Evolutionary conservation across 2,113 vertebrate genomes (phyloP).

Genomic region (Ivindomyrus marchei): DNA sequence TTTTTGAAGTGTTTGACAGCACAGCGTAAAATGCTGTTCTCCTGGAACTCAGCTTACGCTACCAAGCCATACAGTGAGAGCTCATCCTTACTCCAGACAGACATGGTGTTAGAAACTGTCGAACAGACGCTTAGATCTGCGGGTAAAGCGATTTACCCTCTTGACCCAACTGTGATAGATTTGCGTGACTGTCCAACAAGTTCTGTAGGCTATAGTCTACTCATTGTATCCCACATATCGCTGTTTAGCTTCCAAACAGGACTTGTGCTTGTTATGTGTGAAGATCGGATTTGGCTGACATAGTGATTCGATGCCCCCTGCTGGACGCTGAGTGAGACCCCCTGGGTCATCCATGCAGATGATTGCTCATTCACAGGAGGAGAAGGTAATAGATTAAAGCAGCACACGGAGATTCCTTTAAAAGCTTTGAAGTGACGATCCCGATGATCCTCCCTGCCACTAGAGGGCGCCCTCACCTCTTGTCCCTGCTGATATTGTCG

Average conservation of each 20-base stretch:
- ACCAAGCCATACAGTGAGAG: background rate
- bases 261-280: background rate
- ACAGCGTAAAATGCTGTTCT: background rate
- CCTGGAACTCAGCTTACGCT: background rate
- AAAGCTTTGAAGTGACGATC: conserved; percentile 57
- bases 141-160: background rate
- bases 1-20: background rate
- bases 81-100: background rate
- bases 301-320: background rate
- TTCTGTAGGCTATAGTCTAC: background rate
- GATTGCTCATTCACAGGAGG: background rate
- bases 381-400: background rate
- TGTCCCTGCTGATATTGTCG: conserved; percentile 79
- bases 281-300: background rate
- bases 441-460: background rate
- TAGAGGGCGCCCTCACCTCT: conserved; percentile 63
- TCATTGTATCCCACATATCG: background rate
- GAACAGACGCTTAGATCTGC: background rate
- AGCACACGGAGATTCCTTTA: conserved; percentile 34
- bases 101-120: background rate
- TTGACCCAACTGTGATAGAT: background rate
- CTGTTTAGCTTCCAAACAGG: background rate
- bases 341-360: background rate
- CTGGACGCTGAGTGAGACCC: background rate
- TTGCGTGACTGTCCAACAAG: background rate